These are phyloP conservation scores for Yponomeuta malinellus DNA, from an alignment of 2,888 invertebrate species.

Conservation along the genomic window DNA sequence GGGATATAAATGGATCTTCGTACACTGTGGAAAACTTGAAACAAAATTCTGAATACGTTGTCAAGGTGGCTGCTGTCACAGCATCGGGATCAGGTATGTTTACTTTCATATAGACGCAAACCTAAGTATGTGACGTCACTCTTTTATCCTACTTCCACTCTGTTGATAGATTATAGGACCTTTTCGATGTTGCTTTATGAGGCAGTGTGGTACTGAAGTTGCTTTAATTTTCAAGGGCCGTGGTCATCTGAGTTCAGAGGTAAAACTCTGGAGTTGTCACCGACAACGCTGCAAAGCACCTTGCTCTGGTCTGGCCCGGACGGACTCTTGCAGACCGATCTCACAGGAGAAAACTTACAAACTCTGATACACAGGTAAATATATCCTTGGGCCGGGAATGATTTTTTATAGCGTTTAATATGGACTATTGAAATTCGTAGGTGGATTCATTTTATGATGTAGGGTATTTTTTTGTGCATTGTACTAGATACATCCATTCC, in stretches of 20 bases:
- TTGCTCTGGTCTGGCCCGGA: conserved; percentile 86
- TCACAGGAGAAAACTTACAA: conserved; percentile 85
- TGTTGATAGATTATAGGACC: too few species aligned
- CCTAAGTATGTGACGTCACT: too few species aligned
- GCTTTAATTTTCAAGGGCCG: conserved; percentile 74
- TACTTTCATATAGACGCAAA: not conserved
- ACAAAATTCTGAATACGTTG: conserved; percentile 84
- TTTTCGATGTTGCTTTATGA: too few species aligned
- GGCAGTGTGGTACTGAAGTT: not conserved
- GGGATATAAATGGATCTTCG: conserved; percentile 75
- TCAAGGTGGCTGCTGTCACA: conserved; percentile 88
- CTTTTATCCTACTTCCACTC: too few species aligned
- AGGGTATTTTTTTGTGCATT: too few species aligned
- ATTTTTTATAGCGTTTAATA: too few species aligned
- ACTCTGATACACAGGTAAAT: conserved; percentile 77
- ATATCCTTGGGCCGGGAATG: not conserved
- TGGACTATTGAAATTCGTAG: too few species aligned
- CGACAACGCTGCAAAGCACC: conserved; percentile 75
- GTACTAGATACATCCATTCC: too few species aligned
- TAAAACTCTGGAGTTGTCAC: conserved; percentile 76
- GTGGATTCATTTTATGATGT: too few species aligned
- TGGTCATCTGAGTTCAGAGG: conserved; percentile 87
- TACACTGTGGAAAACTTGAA: conserved; percentile 81
- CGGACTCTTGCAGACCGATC: conserved; percentile 86
- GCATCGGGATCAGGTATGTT: conserved; percentile 76